These are phyloP conservation scores for Mactromeris polynyma DNA, from an alignment of 2,888 invertebrate species.

Conservation along the genomic window DNA sequence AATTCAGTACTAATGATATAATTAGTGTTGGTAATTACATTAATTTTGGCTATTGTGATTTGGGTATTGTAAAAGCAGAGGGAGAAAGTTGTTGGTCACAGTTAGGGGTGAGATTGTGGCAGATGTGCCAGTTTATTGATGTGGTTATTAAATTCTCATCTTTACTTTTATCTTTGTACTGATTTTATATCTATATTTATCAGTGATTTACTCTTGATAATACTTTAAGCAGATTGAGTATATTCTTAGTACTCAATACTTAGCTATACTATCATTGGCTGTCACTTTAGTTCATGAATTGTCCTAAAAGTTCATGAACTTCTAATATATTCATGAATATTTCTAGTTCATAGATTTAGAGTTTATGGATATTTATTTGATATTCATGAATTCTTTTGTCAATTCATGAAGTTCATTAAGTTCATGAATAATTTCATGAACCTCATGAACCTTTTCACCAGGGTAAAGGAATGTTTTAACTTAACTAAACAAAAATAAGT, in stretches of 20 bases:
- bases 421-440: too few species aligned
- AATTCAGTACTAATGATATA: conserved; percentile 31
- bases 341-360: too few species aligned
- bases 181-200: background rate
- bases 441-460: too few species aligned
- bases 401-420: too few species aligned
- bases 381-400: too few species aligned
- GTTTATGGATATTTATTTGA: too few species aligned
- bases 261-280: too few species aligned
- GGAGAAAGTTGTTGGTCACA: background rate
- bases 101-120: background rate
- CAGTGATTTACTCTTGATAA: background rate
- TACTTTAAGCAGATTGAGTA: background rate
- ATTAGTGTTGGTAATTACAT: conserved; percentile 25
- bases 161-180: background rate
- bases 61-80: background rate
- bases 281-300: too few species aligned
- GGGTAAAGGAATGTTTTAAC: too few species aligned
- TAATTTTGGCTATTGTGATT: conserved; percentile 20
- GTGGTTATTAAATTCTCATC: background rate
- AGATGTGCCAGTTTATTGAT: background rate
- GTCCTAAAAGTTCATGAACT: too few species aligned
- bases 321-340: too few species aligned
- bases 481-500: too few species aligned
- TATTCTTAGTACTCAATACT: background rate